Evolutionary conservation across 1,140 invertebrate genomes (phyloP).

Genomic region (Aphidius gifuensis): DNA sequence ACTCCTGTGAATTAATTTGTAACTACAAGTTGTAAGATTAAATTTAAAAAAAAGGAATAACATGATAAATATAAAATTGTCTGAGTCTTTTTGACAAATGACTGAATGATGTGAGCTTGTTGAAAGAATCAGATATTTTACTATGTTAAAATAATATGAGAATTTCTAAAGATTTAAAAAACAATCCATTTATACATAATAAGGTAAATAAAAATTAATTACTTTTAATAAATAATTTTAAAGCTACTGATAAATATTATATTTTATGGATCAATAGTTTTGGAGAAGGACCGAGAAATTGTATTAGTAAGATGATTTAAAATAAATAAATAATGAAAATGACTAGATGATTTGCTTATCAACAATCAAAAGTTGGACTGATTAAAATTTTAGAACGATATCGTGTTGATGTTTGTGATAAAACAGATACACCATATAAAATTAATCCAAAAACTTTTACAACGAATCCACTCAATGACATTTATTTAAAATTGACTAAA

Average conservation of each 20-base stretch:
- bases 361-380: slow-evolving; percentile 54
- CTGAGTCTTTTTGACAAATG: too few species aligned
- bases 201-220: slow-evolving; percentile 20
- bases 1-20: too few species aligned
- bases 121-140: too few species aligned
- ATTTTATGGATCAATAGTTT: slow-evolving; percentile 57
- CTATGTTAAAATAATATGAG: too few species aligned
- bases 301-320: slow-evolving; percentile 53
- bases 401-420: slow-evolving; percentile 37
- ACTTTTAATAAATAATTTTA: slow-evolving; percentile 54
- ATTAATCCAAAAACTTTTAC: slow-evolving; percentile 28
- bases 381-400: slow-evolving; percentile 49
- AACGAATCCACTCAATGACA: slow-evolving; percentile 28
- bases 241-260: slow-evolving; percentile 46
- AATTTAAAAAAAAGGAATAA: too few species aligned
- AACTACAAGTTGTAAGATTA: too few species aligned
- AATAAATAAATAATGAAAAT: background rate
- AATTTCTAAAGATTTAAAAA: too few species aligned
- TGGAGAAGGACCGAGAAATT: slow-evolving; percentile 65
- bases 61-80: too few species aligned
- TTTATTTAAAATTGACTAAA: slow-evolving; percentile 4
- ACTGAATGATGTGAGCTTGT: too few species aligned
- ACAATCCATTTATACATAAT: too few species aligned
- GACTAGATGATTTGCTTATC: slow-evolving; percentile 43
- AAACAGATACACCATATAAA: slow-evolving; percentile 38